Base-by-base conservation (phyloP, 2,113 vertebrate genomes). In the Seriola aureovittata region DNA sequence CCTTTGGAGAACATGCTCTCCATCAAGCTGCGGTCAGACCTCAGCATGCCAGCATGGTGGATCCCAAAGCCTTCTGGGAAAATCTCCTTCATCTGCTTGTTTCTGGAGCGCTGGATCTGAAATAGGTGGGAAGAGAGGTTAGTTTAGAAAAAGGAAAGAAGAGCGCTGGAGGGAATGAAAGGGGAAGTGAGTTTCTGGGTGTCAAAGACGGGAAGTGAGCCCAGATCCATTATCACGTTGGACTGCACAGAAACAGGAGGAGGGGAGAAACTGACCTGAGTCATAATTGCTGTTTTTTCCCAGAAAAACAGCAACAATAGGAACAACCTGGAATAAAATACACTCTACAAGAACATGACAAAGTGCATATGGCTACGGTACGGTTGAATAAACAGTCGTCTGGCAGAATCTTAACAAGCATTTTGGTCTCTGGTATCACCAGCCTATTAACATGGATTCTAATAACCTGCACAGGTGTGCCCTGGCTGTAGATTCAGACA, bases 1-100 rank as follows among this genome's bases (percentile, higher is more conserved):
- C 98, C 98, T 64, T 95, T 96, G 58, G 97, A 97, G 95, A 99
- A 99, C 93, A 98, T 95, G 92, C 89, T 97, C 93, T 99, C 98
- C 94, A 98, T 98, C 84, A 99, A 91, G 82, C 75, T 97, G 75
- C 98, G 97, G 94, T 99, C 98, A 44, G 97, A 95, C 4, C 98
- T 95, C 88, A 99, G 94, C 98, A 99, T 99, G 80, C 98, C 97
- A 2, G 97, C 97, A 19, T 99, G 98, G 87, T 99, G 98, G 95
- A 99, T 99, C 69, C 98, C 98, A 90, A 99, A 99, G 9, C 98
- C 98, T 85, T 98, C 97, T 12, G 97, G 96, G 90, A 99, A 99
- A 94, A 99, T 96, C 93, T 99, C 98, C 85, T 96, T 96, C 75
- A 99, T 93, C 95, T 99, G 97, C 88, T 98, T 99, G 94, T 99